Evolutionary conservation across 1,140 invertebrate species (phyloP).

Genomic region (Cherax destructor): DNA sequence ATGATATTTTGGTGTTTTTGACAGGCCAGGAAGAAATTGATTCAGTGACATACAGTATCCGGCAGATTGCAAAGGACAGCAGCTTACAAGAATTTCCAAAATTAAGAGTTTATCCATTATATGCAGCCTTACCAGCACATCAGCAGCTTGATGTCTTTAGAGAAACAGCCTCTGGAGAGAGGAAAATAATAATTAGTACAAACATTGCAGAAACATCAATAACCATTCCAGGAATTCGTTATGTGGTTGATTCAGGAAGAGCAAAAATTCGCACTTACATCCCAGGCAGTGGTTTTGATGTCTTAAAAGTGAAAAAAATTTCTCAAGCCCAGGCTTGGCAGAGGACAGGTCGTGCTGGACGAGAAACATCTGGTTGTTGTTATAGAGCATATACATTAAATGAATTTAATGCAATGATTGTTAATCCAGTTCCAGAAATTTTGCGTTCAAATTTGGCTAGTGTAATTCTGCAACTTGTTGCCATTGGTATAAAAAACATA

Average conservation of each 20-base stretch:
- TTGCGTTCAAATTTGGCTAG: constrained; percentile 85
- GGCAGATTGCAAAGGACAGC: constrained; percentile 81
- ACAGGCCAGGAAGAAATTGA: constrained; percentile 99
- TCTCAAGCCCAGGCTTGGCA: constrained; percentile 96
- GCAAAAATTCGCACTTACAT: constrained; percentile 93
- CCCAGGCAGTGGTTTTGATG: constrained; percentile 87
- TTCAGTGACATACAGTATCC: constrained; percentile 85
- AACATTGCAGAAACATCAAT: constrained; percentile 99
- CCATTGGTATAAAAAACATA: constrained; percentile 87
- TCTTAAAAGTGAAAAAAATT: constrained; percentile 87
- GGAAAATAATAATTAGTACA: constrained; percentile 96
- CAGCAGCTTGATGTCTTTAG: constrained; percentile 89
- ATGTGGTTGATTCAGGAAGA: constrained; percentile 95
- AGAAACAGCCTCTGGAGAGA: constrained; percentile 80
- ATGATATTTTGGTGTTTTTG: constrained; percentile 96
- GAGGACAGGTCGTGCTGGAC: constrained; percentile 91
- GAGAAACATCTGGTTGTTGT: constrained; percentile 88
- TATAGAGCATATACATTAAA: constrained; percentile 81
- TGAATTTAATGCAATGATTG: constrained; percentile 83
- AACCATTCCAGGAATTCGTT: constrained; percentile 94
- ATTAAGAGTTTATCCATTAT: constrained; percentile 87
- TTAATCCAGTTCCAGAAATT: constrained; percentile 91
- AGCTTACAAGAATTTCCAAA: constrained; percentile 77
- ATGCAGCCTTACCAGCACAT: constrained; percentile 86
- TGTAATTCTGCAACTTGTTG: constrained; percentile 88